Percentiles rank a stretch among this genome's conserved stretches.
phyloP scores from a whole-genome alignment of 2,888 invertebrate species.

The Tenthredo amoena region DNA sequence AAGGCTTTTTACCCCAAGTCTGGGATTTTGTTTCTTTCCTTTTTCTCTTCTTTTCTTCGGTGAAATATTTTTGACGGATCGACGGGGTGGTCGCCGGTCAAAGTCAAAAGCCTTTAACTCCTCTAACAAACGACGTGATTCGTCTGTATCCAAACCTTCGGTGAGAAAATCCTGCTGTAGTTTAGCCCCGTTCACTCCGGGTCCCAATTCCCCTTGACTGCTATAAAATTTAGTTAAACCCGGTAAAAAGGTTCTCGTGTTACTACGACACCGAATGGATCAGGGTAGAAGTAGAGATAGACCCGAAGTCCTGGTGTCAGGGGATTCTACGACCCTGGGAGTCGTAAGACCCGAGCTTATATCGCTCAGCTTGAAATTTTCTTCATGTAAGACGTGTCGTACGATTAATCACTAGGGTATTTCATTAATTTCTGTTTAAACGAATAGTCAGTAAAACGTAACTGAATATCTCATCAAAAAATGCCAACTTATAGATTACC shows the following conservation, averaged over 20 bases:
- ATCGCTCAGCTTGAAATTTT: neutral
- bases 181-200: constrained; percentile 3
- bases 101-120: neutral
- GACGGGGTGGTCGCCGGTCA: neutral
- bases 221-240: constrained; percentile 49
- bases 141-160: neutral
- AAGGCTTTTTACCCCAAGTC: neutral
- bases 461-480: neutral
- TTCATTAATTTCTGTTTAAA: neutral
- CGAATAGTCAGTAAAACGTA: neutral
- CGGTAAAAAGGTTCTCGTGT: constrained; percentile 44
- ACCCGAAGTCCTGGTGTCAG: constrained; percentile 15
- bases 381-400: neutral
- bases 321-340: constrained; percentile 1
- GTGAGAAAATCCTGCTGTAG: neutral
- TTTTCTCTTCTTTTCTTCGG: neutral
- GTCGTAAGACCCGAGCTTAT: constrained; percentile 18
- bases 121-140: neutral
- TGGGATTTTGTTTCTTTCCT: neutral
- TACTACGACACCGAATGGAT: neutral
- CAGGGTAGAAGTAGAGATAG: neutral
- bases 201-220: constrained; percentile 32
- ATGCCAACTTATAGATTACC: neutral
- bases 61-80: neutral
- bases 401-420: neutral